phyloP scores from a whole-genome alignment of 2,888 invertebrate species.

The Caenorhabditis uteleia region DNA sequence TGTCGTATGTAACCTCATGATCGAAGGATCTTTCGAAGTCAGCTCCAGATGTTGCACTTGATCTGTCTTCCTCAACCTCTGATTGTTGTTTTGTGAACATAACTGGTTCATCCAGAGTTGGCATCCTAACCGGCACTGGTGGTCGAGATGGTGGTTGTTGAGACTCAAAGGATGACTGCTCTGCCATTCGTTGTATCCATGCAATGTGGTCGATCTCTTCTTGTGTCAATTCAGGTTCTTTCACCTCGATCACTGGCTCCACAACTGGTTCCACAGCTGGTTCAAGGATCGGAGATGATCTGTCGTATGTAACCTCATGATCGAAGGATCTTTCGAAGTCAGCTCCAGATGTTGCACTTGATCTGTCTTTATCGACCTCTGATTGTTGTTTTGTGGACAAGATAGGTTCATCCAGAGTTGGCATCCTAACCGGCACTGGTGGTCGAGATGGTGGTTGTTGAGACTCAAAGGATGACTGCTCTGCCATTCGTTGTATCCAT shows the following conservation, averaged over 20 bases:
- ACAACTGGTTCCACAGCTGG: neutral
- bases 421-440: neutral
- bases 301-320: neutral
- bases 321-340: neutral
- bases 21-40: constrained; percentile 6
- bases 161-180: constrained; percentile 8
- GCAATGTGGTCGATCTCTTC: constrained; percentile 5
- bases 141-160: neutral
- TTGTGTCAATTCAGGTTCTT: neutral
- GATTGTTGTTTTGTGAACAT: neutral
- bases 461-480: constrained; percentile 1
- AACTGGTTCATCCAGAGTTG: neutral
- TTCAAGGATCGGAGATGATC: neutral
- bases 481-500: neutral
- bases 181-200: neutral
- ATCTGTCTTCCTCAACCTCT: too few relatives aligned
- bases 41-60: neutral
- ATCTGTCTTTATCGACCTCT: constrained; percentile 1
- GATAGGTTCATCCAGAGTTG: neutral
- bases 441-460: neutral
- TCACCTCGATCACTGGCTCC: neutral
- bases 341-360: constrained; percentile 2
- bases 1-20: constrained; percentile 1
- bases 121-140: neutral
- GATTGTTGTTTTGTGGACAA: neutral